These are phyloP conservation scores for Chrysomallon squamiferum DNA, from an alignment of 1,140 invertebrate species.

Conservation along the genomic window DNA sequence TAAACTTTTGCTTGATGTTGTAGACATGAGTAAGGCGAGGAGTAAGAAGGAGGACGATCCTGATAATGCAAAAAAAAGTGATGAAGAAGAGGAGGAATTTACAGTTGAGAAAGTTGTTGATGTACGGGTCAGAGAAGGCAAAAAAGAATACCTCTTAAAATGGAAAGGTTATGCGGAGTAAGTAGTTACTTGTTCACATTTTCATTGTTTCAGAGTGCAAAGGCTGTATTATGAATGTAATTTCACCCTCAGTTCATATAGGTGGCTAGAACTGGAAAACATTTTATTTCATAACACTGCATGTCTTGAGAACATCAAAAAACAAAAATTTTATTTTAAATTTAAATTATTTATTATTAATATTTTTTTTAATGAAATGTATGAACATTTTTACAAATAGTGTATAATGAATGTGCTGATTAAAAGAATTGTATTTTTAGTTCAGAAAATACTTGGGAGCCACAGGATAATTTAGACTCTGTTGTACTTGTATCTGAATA, in stretches of 20 bases:
- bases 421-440: too few species aligned
- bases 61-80: slow-evolving; percentile 12
- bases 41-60: slow-evolving; percentile 18
- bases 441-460: slow-evolving; percentile 65
- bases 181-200: slow-evolving; percentile 18
- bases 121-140: slow-evolving; percentile 77
- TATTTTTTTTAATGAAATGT: too few species aligned
- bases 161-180: slow-evolving; percentile 85
- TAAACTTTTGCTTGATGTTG: too few species aligned
- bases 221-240: too few species aligned
- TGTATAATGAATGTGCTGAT: too few species aligned
- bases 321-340: too few species aligned
- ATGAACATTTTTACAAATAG: too few species aligned
- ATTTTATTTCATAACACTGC: too few species aligned
- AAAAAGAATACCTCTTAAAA: slow-evolving; percentile 88
- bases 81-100: slow-evolving; percentile 78
- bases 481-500: slow-evolving; percentile 90
- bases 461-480: slow-evolving; percentile 77
- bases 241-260: too few species aligned
- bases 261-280: too few species aligned
- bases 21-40: slow-evolving; percentile 7
- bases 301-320: too few species aligned
- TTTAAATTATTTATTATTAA: too few species aligned
- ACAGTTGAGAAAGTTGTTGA: slow-evolving; percentile 91
- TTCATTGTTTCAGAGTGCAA: not conserved